Evolutionary conservation across 1,140 invertebrate genomes (phyloP), one percentile per base, ranked within the genome.

Genomic region (Intoshia linei): DNA sequence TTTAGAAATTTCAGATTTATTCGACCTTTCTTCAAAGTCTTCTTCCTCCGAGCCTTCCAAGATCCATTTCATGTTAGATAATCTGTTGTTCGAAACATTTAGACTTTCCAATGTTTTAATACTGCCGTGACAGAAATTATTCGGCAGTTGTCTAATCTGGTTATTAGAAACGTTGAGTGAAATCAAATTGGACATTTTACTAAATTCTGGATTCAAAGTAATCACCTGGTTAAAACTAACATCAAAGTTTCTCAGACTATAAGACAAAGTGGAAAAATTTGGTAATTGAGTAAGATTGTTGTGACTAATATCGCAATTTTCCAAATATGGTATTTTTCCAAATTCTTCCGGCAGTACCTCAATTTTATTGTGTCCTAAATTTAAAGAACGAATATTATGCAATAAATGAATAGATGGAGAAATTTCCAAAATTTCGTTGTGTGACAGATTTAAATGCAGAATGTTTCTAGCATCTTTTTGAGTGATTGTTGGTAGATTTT

Each of bases 231-330:
- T n/a, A n/a, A n/a, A n/a, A n/a, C n/a, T n/a, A n/a, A n/a, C n/a
- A n/a, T n/a, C n/a, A n/a, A n/a, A n/a, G n/a, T n/a, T n/a, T n/a
- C n/a, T n/a, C n/a, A n/a, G n/a, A n/a, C n/a, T n/a, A n/a, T n/a
- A n/a, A n/a, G n/a, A n/a, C n/a, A n/a, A n/a, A n/a, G n/a, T n/a
- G n/a, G n/a, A n/a, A 24, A 40, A 40, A n/a, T 47, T 44, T 6
- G 54, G 54, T 10, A 56, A 14, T 29, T 47, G 43, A 30, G 42
- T 45, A 15, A 55, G 48, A 17, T 47, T 45, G 38, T 55, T 55
- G 22, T 27, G 10, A 15, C 37, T 39, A 13, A 40, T 19, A 29
- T 42, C 32, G 24, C 39, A 13, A 10, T 22, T 30, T 17, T 19
- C 22, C 19, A 39, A n/a, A 35, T 42, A 45, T 7, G 44, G 36